phyloP scores from a whole-genome alignment of 2,113 vertebrate species.

The Rostratula benghalensis region DNA sequence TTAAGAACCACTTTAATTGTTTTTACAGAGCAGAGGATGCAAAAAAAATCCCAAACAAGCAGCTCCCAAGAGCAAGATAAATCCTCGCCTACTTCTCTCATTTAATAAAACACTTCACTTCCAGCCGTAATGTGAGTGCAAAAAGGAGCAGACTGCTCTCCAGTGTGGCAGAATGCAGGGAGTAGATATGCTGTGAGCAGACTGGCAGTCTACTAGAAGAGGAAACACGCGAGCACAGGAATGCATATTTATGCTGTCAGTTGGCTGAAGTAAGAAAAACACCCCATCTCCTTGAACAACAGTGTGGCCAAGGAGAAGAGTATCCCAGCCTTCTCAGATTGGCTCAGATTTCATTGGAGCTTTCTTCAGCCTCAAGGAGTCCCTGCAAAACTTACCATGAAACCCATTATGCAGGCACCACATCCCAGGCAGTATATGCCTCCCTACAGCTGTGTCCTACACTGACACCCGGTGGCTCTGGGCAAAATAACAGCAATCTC shows the following conservation, averaged over 20 bases:
- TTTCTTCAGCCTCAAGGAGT: fast-evolving
- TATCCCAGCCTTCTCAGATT: too few species aligned
- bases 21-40: neutral
- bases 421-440: fast-evolving
- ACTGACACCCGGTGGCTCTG: neutral
- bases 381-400: fast-evolving
- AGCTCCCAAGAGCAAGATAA: neutral
- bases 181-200: neutral
- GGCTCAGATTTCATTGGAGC: too few species aligned
- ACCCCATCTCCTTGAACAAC: neutral
- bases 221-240: neutral
- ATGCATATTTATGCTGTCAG: neutral
- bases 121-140: neutral
- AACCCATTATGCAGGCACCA: neutral
- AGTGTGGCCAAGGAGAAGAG: fast-evolving
- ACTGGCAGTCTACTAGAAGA: neutral
- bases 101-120: neutral
- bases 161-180: neutral
- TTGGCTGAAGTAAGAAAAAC: neutral
- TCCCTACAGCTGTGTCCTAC: neutral
- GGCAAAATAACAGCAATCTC: neutral
- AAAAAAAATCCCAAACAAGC: neutral
- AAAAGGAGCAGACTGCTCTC: neutral
- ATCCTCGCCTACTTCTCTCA: neutral
- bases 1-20: neutral